phyloP scores from a whole-genome alignment of 1,140 invertebrate species.

The Panagrolaimus sp. region DNA sequence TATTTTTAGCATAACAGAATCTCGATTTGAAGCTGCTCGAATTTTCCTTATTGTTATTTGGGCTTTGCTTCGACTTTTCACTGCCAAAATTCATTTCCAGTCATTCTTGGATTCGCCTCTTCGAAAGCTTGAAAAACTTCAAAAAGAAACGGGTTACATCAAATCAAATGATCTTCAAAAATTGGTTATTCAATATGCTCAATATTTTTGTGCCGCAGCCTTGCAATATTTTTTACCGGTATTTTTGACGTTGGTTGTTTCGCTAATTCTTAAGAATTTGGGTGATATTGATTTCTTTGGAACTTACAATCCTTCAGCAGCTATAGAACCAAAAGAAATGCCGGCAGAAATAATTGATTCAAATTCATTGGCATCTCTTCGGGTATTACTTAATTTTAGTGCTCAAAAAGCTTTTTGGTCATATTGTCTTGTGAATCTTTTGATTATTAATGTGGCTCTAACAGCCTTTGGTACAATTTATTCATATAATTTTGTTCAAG shows the following conservation, averaged over 20 bases:
- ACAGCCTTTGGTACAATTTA: neutral
- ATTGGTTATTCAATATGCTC: slow-evolving; percentile 13
- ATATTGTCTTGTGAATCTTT: slow-evolving; percentile 2
- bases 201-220: slow-evolving; percentile 17
- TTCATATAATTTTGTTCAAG: slow-evolving; percentile 2
- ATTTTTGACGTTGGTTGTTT: neutral
- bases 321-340: neutral
- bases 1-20: neutral
- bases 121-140: neutral
- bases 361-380: neutral
- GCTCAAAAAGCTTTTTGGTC: slow-evolving; percentile 13
- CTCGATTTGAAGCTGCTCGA: neutral
- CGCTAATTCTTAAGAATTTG: neutral
- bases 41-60: neutral
- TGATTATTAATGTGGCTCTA: neutral
- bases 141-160: slow-evolving; percentile 16
- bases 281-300: slow-evolving; percentile 7
- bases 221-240: slow-evolving; percentile 12
- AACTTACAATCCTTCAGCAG: neutral
- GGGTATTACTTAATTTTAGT: neutral
- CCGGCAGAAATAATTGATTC: neutral
- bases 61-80: slow-evolving; percentile 12
- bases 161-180: slow-evolving; percentile 5
- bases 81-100: slow-evolving; percentile 17
- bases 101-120: neutral